phyloP scores from a whole-genome alignment of 2,113 vertebrate genomes.

The Gymnobelideus leadbeateri region DNA sequence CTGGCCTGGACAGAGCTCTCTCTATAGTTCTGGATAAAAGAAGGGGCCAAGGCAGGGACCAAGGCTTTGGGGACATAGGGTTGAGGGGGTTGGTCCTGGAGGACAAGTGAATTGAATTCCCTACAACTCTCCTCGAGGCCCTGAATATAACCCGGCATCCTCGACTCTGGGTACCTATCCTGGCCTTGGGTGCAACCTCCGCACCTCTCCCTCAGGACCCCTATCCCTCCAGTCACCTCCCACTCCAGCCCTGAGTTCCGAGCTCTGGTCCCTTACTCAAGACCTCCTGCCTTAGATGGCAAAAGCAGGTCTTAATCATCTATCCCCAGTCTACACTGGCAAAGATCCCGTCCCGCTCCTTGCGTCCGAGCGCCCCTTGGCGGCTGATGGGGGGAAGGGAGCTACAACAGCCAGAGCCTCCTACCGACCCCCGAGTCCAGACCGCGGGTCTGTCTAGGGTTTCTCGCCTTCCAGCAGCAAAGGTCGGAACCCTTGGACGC shows the following conservation, averaged over 20 bases:
- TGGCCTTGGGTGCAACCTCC: not conserved
- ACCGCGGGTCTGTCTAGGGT: not conserved
- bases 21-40: not conserved
- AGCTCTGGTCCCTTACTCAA: not conserved
- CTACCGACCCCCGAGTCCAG: not conserved
- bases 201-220: not conserved
- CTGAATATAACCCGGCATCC: not conserved
- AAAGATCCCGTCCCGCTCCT: not conserved
- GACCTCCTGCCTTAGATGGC: not conserved
- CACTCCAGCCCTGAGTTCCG: not conserved
- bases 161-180: not conserved
- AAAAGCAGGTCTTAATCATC: not conserved
- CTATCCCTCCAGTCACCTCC: not conserved
- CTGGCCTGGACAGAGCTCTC: slow-evolving; percentile 1
- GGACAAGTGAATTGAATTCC: not conserved
- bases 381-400: not conserved
- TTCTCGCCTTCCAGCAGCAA: not conserved
- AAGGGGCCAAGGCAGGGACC: not conserved
- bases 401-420: not conserved
- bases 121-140: not conserved
- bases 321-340: not conserved
- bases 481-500: not conserved
- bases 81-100: not conserved
- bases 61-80: not conserved
- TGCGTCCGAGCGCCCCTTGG: not conserved